Conservation (phyloP, 2,113 vertebrate genomes). For the Edolisoma coerulescens region DNA sequence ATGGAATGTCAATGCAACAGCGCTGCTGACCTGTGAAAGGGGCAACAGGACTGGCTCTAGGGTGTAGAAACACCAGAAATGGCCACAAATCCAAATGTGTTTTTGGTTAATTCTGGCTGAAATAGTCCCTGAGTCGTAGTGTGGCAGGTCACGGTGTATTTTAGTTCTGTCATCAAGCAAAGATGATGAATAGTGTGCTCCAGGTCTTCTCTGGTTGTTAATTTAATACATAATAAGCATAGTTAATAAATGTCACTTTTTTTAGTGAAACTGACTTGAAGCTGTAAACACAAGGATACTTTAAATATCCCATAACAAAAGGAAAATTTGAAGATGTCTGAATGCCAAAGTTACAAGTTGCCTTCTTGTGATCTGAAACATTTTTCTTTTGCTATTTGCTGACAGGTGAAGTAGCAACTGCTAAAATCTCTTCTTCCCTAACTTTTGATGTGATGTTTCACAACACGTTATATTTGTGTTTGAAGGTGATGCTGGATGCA, state of each 20-base stretch:
- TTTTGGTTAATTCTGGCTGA: neutral
- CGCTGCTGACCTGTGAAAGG: neutral
- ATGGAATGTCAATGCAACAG: fast-evolving
- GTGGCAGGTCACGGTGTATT: neutral
- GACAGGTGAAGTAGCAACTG: neutral
- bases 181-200: neutral
- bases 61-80: neutral
- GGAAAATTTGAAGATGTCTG: neutral
- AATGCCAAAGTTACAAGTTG: neutral
- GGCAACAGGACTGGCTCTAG: neutral
- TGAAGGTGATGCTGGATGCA: neutral
- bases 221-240: neutral
- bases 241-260: neutral
- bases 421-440: neutral
- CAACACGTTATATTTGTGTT: neutral
- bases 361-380: neutral
- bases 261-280: neutral
- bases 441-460: neutral
- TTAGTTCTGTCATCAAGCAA: neutral
- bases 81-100: fast-evolving
- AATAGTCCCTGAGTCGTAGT: fast-evolving
- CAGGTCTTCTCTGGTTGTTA: neutral
- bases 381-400: neutral
- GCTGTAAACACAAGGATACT: neutral
- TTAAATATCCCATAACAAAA: neutral